Percentiles rank a stretch among this genome's conserved stretches.
Conservation (phyloP, 1,140 invertebrate species). For the Sycophaga agraensis region DNA sequence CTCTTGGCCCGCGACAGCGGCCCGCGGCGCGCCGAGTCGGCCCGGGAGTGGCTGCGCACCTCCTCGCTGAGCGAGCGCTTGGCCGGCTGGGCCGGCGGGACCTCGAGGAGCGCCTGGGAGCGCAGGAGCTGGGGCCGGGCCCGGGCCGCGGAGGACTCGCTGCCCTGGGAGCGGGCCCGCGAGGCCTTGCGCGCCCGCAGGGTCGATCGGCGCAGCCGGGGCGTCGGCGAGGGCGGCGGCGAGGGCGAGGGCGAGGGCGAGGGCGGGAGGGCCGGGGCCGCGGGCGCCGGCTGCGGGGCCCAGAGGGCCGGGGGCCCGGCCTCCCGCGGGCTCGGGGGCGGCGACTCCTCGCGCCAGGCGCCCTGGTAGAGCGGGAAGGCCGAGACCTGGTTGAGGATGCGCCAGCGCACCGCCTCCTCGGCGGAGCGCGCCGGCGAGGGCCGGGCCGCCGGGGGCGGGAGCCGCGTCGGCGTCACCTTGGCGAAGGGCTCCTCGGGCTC, state of each 20-base stretch:
- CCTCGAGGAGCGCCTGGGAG: constrained; percentile 49
- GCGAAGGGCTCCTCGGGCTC: constrained; percentile 39
- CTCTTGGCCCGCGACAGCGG: constrained; percentile 47
- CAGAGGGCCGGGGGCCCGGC: constrained; percentile 40
- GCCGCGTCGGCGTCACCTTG: constrained; percentile 50
- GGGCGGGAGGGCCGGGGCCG: constrained; percentile 39
- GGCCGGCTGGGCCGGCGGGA: constrained; percentile 37
- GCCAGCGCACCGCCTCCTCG: constrained; percentile 45
- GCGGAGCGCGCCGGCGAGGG: constrained; percentile 38
- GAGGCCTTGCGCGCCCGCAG: too few species aligned
- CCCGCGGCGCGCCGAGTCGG: constrained; percentile 30
- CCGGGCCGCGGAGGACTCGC: too few species aligned
- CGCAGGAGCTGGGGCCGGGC: constrained; percentile 41
- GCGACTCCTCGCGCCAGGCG: constrained; percentile 54
- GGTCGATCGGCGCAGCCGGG: constrained; percentile 12
- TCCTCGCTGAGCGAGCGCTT: constrained; percentile 55
- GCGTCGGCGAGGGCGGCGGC: constrained; percentile 28
- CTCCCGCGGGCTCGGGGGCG: constrained; percentile 43
- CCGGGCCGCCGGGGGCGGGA: constrained; percentile 39
- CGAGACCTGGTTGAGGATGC: constrained; percentile 49
- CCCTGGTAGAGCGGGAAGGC: constrained; percentile 55
- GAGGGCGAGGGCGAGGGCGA: constrained; percentile 35
- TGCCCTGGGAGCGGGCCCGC: constrained; percentile 1
- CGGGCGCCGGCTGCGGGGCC: constrained; percentile 35
- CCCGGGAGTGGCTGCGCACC: constrained; percentile 37